These are phyloP conservation scores for Eunapius fragilis DNA, from an alignment of 37 sponge, comb jelly and placozoan species.

Conservation along the genomic window DNA sequence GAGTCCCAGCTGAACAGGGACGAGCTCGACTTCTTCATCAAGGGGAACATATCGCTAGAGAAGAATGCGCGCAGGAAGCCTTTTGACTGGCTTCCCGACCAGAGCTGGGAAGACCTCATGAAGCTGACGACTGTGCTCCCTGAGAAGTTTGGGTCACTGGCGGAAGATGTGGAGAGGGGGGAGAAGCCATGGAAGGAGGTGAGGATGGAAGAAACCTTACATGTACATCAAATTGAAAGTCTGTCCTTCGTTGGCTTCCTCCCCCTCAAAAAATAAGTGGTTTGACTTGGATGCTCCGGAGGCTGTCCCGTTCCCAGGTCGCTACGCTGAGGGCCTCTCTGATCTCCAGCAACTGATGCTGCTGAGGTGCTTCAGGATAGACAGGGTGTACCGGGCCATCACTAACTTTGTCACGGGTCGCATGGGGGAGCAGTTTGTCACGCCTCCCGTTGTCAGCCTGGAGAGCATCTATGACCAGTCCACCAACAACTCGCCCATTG, in stretches of 20 bases:
- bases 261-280: constrained; percentile 69
- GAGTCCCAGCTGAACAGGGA: constrained; percentile 75
- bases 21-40: constrained; percentile 98
- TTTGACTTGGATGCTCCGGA: constrained; percentile 96
- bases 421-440: constrained; percentile 98
- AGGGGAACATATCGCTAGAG: constrained; percentile 97
- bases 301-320: constrained; percentile 78
- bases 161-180: constrained; percentile 90
- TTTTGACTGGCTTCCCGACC: constrained; percentile 96
- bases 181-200: constrained; percentile 87
- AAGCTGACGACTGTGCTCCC: constrained; percentile 71
- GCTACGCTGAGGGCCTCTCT: constrained; percentile 68
- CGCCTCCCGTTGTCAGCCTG: constrained; percentile 96
- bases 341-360: constrained; percentile 90
- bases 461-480: constrained; percentile 95
- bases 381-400: constrained; percentile 95
- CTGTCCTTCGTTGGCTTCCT: neutral
- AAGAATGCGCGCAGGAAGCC: constrained; percentile 89
- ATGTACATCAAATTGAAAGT: too few relatives aligned
- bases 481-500: constrained; percentile 92
- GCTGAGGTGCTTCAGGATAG: constrained; percentile 96
- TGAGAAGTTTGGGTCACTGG: constrained; percentile 83
- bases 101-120: constrained; percentile 98
- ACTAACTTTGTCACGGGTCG: constrained; percentile 90
- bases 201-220: neutral